phyloP scores from a whole-genome alignment of 2,888 invertebrate species.

The Sicus ferrugineus region DNA sequence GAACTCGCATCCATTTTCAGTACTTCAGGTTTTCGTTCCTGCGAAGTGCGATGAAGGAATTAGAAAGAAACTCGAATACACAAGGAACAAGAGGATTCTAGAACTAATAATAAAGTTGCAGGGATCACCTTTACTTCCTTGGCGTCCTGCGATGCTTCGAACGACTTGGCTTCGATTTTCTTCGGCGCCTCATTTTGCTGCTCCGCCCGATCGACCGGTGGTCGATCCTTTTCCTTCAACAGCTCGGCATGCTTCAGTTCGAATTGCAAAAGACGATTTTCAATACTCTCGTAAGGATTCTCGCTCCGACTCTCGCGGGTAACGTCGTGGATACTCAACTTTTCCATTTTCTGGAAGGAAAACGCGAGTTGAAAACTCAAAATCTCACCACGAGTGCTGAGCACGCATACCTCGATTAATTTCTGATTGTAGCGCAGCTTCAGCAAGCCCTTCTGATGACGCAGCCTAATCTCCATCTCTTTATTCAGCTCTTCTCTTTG shows the following conservation, averaged over 20 bases:
- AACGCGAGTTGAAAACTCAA: background rate
- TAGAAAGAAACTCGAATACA: background rate
- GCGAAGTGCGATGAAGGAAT: background rate
- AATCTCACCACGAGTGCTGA: background rate
- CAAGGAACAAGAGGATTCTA: too few species aligned
- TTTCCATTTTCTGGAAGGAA: conserved; percentile 46
- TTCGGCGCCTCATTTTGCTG: background rate
- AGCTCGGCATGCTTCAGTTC: conserved; percentile 53
- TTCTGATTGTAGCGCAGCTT: conserved; percentile 56
- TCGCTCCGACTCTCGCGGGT: conserved; percentile 42
- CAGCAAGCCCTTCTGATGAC: conserved; percentile 55
- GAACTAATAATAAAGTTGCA: too few species aligned
- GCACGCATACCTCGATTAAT: conserved; percentile 50
- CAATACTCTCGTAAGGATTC: conserved; percentile 51
- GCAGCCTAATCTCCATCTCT: conserved; percentile 53
- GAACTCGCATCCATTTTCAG: background rate
- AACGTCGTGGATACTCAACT: conserved; percentile 37
- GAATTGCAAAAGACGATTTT: conserved; percentile 53
- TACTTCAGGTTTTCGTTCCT: background rate
- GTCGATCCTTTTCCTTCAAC: conserved; percentile 49
- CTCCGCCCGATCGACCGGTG: too few species aligned
- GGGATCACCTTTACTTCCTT: conserved; percentile 7
- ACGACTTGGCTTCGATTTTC: background rate
- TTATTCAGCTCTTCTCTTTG: conserved; percentile 53
- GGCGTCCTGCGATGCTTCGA: background rate